Evolutionary conservation across 2,888 invertebrate species (phyloP).

Genomic region (Choreutis nemorana): DNA sequence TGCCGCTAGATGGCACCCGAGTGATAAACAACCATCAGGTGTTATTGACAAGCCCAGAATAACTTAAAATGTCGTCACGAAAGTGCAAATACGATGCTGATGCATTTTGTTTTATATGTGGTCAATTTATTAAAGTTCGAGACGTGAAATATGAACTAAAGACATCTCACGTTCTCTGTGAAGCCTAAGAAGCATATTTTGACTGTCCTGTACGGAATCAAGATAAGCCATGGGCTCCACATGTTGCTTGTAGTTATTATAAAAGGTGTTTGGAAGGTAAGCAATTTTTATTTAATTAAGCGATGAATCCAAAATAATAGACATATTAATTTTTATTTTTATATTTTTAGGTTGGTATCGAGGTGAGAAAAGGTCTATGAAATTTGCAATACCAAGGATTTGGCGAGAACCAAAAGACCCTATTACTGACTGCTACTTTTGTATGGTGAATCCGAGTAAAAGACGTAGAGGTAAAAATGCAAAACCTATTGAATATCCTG

Average conservation of each 20-base stretch:
- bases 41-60: conserved; percentile 12
- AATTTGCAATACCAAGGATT: conserved; percentile 13
- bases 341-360: conserved; percentile 11
- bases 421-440: conserved; percentile 14
- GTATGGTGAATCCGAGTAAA: conserved; percentile 14
- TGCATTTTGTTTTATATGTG: conserved; percentile 13
- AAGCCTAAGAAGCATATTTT: conserved; percentile 12
- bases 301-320: conserved; percentile 8
- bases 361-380: conserved; percentile 11
- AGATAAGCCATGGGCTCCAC: conserved; percentile 7
- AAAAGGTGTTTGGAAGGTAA: conserved; percentile 11
- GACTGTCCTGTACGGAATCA: conserved; percentile 10
- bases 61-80: conserved; percentile 12
- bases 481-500: conserved; percentile 11
- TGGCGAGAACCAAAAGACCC: conserved; percentile 13
- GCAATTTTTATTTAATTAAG: conserved; percentile 10
- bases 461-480: conserved; percentile 12
- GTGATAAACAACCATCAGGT: conserved; percentile 14
- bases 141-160: conserved; percentile 12
- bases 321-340: conserved; percentile 10
- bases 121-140: conserved; percentile 12
- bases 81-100: conserved; percentile 13
- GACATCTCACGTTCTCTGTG: conserved; percentile 10
- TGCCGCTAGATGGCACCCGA: conserved; percentile 13
- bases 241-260: conserved; percentile 11